Evolutionary conservation across 2,888 invertebrate genomes (phyloP), one percentile per base, ranked within the genome.

Genomic region (Dermolepida albohirtum): DNA sequence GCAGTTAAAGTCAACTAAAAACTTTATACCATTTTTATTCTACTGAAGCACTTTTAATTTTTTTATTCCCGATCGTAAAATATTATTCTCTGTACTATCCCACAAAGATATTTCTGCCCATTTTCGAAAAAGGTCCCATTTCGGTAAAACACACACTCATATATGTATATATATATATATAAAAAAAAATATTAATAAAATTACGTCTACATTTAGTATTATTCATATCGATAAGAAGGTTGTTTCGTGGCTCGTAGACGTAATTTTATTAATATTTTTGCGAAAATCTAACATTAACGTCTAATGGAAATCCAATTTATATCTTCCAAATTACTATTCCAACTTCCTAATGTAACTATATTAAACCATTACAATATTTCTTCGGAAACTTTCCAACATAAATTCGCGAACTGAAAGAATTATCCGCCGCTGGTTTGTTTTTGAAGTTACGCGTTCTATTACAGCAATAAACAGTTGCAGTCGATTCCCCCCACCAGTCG

Each of bases 401-500:
- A 78, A 78, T 78, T 75, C 74, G 74, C 69, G 67, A 68, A 70
- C 43, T 59, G 44, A 72, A 74, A 72, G 74, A 77, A 77, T 77
- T 78, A 77, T 77, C 71, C 72, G 47, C 34, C 74, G 71, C 71
- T 70, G 73, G 74, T 75, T 77, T 74, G 72, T 75, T 75, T 72
- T 71, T 72, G 72, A 75, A 72, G 73, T 76, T 76, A 75, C 74
- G 74, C 74, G 73, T 74, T 72, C 64, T 43, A 73, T 71, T 71
- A 66, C 70, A 74, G 72, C 75, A 73, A 76, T 75, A 77, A 77
- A 78, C 77, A 77, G 76, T 75, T 74, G 73, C 74, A 72, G 73
- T 73, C 74, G 71, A 73, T 74, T 75, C 73, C 72, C 71, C 68
- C 72, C 70, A 67, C 10, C 69, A 72, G 64, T 69, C 68, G 72